Base-by-base conservation (phyloP, 2,888 invertebrate genomes). In the Scaptomyza reducta region DNA sequence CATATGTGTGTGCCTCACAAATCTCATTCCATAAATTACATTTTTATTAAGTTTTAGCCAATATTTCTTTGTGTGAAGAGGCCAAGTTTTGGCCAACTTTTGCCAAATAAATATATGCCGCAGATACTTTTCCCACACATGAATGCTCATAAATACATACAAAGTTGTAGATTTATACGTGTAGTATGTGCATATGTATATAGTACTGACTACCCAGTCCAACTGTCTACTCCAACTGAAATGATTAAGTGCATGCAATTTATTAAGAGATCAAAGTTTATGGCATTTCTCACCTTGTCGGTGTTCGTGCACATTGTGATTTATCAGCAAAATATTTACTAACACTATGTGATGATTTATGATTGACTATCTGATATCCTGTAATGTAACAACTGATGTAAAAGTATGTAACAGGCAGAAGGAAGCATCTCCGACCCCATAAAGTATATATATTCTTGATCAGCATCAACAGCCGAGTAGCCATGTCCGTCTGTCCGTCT, bases 251-350 rank as follows among this genome's bases (percentile, higher is more conserved):
- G 56, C 46, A 25, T 55, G 63, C 66, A 60, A 84, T 84, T 84
- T 84, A 82, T 87, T 77, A 81, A 61, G 51, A 83, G 81, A 86
- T 86, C 81, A 79, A 83, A 77, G 67, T 81, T 86, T 83, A 74
- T 69, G 59, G 67, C 67, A 58, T 51, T 46, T 25, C 25, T 50
- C 53, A 65, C 46, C 45, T 60, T 25, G n/a, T 47, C 6, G 25
- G n/a, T 49, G 45, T 54, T 16, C 35, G 42, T 41, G 50, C 45
- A 11, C 29, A 22, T 50, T 61, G 58, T 71, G 69, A 72, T 70
- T 68, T 75, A 75, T 67, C 49, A 44, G 41, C 9, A 27, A 18
- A 42, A 40, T 11, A 57, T 56, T 9, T 42, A 38, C 35, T 47
- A 42, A 27, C 42, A 3, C 3, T 1, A 22, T 14, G n/a, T 1